phyloP scores from a whole-genome alignment of 2,888 invertebrate genomes.

The Cotesia congregata region DNA sequence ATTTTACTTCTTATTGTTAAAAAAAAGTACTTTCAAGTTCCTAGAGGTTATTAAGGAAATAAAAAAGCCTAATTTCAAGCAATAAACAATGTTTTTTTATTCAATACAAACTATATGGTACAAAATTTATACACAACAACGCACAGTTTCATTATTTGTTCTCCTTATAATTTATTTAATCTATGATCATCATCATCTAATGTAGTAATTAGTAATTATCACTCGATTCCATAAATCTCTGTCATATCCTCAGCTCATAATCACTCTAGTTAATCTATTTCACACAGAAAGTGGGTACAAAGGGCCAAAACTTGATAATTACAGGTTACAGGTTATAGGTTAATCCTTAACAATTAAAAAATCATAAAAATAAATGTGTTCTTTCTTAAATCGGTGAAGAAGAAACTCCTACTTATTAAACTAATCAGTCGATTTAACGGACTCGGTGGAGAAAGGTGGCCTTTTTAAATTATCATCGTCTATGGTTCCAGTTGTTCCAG shows the following conservation, averaged over 20 bases:
- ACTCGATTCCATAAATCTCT: conserved; percentile 29
- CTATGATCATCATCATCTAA: conserved; percentile 33
- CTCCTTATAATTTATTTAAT: conserved; percentile 47
- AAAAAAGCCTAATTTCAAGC: conserved; percentile 59
- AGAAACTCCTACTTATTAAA: conserved; percentile 60
- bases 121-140: conserved; percentile 73
- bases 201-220: conserved; percentile 3
- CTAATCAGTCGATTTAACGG: conserved; percentile 59
- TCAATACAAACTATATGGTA: conserved; percentile 75
- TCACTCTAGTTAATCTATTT: conserved; percentile 11
- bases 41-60: too few relatives aligned
- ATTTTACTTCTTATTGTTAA: too few relatives aligned
- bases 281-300: not conserved
- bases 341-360: conserved; percentile 51
- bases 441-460: conserved; percentile 51
- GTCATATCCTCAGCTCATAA: conserved; percentile 8
- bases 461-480: conserved; percentile 1
- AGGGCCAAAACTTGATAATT: not conserved
- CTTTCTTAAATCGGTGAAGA: conserved; percentile 56
- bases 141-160: conserved; percentile 68
- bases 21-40: too few relatives aligned
- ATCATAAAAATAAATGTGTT: conserved; percentile 51
- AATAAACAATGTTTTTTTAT: conserved; percentile 72
- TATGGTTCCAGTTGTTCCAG: not conserved
- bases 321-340: not conserved